Evolutionary conservation across 2,113 vertebrate species (phyloP).

Genomic region (Callionymus lyra): DNA sequence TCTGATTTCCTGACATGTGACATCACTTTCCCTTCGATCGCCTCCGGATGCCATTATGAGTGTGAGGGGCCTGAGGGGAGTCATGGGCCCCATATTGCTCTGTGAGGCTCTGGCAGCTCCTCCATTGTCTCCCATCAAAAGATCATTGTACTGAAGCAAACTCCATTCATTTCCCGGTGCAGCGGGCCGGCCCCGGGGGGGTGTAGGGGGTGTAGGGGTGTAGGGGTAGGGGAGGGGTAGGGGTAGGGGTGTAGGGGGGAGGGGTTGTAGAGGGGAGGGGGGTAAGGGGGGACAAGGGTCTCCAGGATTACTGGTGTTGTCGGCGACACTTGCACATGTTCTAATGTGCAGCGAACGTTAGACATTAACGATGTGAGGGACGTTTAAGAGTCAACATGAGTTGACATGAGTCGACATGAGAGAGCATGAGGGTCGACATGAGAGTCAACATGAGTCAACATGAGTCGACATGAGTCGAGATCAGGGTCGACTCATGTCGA

Average conservation of each 20-base stretch:
- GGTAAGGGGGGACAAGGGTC: slow-evolving; percentile 61
- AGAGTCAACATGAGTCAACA: no score
- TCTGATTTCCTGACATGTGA: slow-evolving; percentile 73
- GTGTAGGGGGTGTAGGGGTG: no score
- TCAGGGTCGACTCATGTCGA: no score
- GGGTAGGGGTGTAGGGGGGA: no score
- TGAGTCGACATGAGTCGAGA: no score
- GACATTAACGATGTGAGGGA: no score
- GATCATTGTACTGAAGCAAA: slow-evolving; percentile 75
- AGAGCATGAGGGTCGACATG: no score
- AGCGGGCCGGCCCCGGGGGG: slow-evolving; percentile 60
- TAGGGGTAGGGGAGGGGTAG: no score
- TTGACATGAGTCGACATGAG: no score
- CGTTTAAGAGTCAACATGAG: no score
- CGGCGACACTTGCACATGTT: slow-evolving; percentile 65
- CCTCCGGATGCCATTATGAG: slow-evolving; percentile 71
- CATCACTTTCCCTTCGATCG: slow-evolving; percentile 65
- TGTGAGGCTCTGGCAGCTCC: slow-evolving; percentile 69
- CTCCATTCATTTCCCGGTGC: slow-evolving; percentile 71
- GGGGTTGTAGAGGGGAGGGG: no score
- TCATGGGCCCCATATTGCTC: slow-evolving; percentile 68
- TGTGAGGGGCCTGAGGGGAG: slow-evolving; percentile 59
- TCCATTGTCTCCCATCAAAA: slow-evolving; percentile 81
- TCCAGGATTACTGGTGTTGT: slow-evolving; percentile 65
- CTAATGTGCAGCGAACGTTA: slow-evolving; percentile 68